A percentile compares a stretch with the other conserved stretches of the same genome.
These are phyloP conservation scores for Phocides pigmalion DNA, from an alignment of 1,140 invertebrate species.

Conservation along the genomic window DNA sequence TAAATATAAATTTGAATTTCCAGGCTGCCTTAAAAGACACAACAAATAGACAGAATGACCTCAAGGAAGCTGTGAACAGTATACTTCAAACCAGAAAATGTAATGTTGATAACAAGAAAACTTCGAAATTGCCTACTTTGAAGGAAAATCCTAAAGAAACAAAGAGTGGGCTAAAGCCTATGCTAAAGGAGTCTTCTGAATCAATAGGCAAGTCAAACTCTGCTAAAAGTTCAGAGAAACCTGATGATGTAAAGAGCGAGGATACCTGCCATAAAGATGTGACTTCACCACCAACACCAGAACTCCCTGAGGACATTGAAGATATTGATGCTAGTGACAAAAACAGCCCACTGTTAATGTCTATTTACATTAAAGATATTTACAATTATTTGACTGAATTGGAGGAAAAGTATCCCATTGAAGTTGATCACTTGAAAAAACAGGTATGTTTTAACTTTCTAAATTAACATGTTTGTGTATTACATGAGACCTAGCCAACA, in stretches of 20 bases:
- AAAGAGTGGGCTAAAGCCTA: constrained; percentile 51
- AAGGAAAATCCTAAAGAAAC: constrained; percentile 58
- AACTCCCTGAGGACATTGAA: constrained; percentile 70
- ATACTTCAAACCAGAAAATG: constrained; percentile 50
- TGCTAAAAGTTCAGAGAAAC: constrained; percentile 42
- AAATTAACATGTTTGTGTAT: too few relatives aligned
- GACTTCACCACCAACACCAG: constrained; percentile 37
- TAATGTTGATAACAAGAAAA: constrained; percentile 55
- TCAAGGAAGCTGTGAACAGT: constrained; percentile 48
- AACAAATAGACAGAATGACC: constrained; percentile 50
- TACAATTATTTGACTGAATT: constrained; percentile 90
- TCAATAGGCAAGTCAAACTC: constrained; percentile 66
- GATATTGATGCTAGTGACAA: constrained; percentile 91
- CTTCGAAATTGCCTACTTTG: constrained; percentile 52
- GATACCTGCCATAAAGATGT: neutral
- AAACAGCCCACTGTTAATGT: constrained; percentile 88
- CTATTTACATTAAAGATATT: constrained; percentile 94
- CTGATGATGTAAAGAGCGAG: neutral
- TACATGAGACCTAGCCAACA: too few relatives aligned
- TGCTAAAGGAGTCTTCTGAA: constrained; percentile 61
- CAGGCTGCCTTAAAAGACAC: constrained; percentile 61
- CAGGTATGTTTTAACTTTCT: constrained; percentile 72
- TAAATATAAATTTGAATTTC: constrained; percentile 33
- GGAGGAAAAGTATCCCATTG: constrained; percentile 87
- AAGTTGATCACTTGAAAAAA: constrained; percentile 86